Evolutionary conservation across 2,888 invertebrate species (phyloP).

Genomic region (Muscina levida): DNA sequence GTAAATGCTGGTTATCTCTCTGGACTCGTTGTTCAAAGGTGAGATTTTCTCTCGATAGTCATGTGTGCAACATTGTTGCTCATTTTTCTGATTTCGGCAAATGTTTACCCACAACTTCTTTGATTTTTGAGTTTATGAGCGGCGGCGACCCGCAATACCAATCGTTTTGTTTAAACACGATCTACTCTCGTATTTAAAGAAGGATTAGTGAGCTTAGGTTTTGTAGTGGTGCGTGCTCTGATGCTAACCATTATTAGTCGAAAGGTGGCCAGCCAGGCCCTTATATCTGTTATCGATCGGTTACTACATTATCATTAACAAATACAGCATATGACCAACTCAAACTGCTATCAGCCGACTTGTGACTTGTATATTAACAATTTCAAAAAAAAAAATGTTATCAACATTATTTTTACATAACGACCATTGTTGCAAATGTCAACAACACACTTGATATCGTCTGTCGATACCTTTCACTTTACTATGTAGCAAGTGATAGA

Average conservation of each 20-base stretch:
- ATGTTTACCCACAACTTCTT: too few relatives aligned
- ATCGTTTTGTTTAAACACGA: conserved; percentile 4
- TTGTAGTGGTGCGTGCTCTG: neutral
- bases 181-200: conserved; percentile 35
- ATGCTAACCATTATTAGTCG: neutral
- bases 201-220: conserved; percentile 25
- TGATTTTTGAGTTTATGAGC: too few relatives aligned
- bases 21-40: conserved; percentile 23
- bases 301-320: neutral
- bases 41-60: neutral
- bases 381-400: too few relatives aligned
- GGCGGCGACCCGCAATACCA: too few relatives aligned
- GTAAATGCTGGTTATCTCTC: neutral
- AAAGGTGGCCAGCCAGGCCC: neutral
- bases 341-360: too few relatives aligned
- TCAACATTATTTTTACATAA: too few relatives aligned
- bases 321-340: conserved; percentile 10
- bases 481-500: conserved; percentile 2
- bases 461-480: neutral
- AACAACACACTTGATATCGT: neutral
- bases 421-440: conserved; percentile 7
- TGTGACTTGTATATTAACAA: too few relatives aligned
- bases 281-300: conserved; percentile 20
- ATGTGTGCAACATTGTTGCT: conserved; percentile 55
- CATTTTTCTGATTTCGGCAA: conserved; percentile 21